Evolutionary conservation across 2,888 invertebrate genomes (phyloP).

Genomic region (Drosophila nr. medialis): DNA sequence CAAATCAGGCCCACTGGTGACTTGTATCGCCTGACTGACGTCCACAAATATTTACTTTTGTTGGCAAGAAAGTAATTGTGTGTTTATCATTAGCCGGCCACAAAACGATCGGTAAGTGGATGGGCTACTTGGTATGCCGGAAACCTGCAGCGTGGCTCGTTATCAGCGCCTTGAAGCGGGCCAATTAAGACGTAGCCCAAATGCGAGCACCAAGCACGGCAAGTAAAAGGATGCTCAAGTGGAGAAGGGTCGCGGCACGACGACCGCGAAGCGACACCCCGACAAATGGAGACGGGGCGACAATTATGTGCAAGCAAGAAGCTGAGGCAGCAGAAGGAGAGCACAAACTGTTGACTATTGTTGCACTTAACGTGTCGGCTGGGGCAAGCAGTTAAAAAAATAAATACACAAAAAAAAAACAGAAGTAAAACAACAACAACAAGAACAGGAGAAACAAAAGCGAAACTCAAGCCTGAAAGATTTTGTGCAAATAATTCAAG

Average conservation of each 20-base stretch:
- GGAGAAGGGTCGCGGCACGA: constrained; percentile 6
- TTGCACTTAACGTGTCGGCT: constrained; percentile 40
- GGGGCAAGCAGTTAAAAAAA: constrained; percentile 1
- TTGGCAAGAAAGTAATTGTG: constrained; percentile 38
- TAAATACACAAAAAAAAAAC: neutral
- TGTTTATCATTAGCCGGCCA: constrained; percentile 63
- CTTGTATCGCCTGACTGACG: neutral
- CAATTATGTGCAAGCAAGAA: constrained; percentile 43
- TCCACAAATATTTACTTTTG: neutral
- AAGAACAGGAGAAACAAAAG: constrained; percentile 37
- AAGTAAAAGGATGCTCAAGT: constrained; percentile 37
- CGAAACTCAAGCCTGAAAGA: constrained; percentile 59
- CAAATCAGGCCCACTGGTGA: neutral
- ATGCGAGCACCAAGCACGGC: constrained; percentile 71
- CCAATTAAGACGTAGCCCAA: constrained; percentile 85
- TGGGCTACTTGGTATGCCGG: neutral
- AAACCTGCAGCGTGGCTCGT: constrained; percentile 17
- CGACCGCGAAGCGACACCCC: constrained; percentile 60
- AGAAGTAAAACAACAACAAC: neutral
- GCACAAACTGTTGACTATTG: constrained; percentile 29
- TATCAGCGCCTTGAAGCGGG: constrained; percentile 58
- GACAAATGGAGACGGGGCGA: constrained; percentile 19
- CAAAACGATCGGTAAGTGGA: constrained; percentile 42
- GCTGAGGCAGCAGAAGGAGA: neutral
- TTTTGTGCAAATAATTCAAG: constrained; percentile 77